These are phyloP conservation scores for Hydraecia micacea DNA, from an alignment of 2,888 invertebrate genomes.

Conservation along the genomic window DNA sequence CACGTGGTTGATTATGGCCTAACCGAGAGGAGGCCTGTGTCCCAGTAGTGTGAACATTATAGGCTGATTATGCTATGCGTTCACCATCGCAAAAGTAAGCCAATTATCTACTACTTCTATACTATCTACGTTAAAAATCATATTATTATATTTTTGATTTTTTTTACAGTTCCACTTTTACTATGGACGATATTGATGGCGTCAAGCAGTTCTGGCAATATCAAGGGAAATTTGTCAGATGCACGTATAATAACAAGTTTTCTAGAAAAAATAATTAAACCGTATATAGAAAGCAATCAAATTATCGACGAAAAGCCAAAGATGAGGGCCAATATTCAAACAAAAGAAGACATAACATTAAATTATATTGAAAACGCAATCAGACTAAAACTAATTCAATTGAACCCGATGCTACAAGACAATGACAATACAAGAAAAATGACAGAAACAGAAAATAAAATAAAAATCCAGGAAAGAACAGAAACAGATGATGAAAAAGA, in stretches of 20 bases:
- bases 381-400: slow-evolving; percentile 69
- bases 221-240: slow-evolving; percentile 59
- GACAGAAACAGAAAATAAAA: slow-evolving; percentile 34
- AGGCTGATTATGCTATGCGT: neutral
- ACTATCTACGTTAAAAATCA: neutral
- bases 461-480: slow-evolving; percentile 22
- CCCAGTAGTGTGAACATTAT: no score
- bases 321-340: fast-evolving
- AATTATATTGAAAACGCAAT: slow-evolving; percentile 69
- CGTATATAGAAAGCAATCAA: slow-evolving; percentile 63
- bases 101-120: neutral
- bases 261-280: slow-evolving; percentile 69
- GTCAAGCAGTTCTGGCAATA: slow-evolving; percentile 25
- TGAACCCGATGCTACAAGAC: slow-evolving; percentile 74
- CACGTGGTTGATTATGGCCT: no score
- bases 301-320: neutral
- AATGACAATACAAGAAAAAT: slow-evolving; percentile 25
- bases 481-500: slow-evolving; percentile 55
- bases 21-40: no score
- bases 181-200: slow-evolving; percentile 35
- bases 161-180: slow-evolving; percentile 52
- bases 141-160: neutral
- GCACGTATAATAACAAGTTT: slow-evolving; percentile 62
- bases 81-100: neutral
- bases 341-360: slow-evolving; percentile 28